Base-by-base conservation (phyloP, 2,888 invertebrate genomes). In the Alloplasta piceator region DNA sequence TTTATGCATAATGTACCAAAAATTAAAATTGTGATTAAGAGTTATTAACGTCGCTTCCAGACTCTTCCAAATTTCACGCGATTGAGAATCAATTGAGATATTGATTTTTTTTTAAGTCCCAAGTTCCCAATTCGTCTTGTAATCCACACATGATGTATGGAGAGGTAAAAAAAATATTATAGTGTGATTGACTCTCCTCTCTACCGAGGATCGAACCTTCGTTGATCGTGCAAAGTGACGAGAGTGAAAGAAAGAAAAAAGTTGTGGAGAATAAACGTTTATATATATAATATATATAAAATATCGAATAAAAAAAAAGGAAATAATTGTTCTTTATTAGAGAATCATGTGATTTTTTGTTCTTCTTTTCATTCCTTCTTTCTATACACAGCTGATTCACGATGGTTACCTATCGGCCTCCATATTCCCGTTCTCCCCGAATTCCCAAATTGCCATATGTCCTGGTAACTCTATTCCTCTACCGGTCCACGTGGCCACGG, bases 341-440 rank as follows among this genome's bases (percentile, higher is more conserved):
- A 55, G 46, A 73, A 70, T 75, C 55, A 48, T 52, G 26, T n/a
- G n/a, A n/a, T n/a, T n/a, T 6, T 26, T 61, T 41, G 39, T 61
- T 56, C 50, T 71, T 64, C 12, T 56, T 64, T 77, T 5, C 6
- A 10, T 50, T 38, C 50, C 5, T 52, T 10, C 7, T 52, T 52
- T 10, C 84, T 78, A 80, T n/a, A n/a, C 70, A 78, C 81, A 91
- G 90, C 64, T 86, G 71, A 84, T 89, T 39, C 85, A 89, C 80
- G 88, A 89, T 66, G 86, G 86, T 52, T 89, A 89, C 72, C 72
- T 89, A 63, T 77, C 90, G 77, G 81, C 84, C 75, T 86, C 90
- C 39, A 84, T 88, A 55, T 86, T 90, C 71, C 90, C 91, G 26
- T 87, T 88, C 60, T 72, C 86, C 68, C 75, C 85, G 48, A 84